phyloP scores from a whole-genome alignment of 2,797 vertebrate species.

The Acestrorhynchus altus region DNA sequence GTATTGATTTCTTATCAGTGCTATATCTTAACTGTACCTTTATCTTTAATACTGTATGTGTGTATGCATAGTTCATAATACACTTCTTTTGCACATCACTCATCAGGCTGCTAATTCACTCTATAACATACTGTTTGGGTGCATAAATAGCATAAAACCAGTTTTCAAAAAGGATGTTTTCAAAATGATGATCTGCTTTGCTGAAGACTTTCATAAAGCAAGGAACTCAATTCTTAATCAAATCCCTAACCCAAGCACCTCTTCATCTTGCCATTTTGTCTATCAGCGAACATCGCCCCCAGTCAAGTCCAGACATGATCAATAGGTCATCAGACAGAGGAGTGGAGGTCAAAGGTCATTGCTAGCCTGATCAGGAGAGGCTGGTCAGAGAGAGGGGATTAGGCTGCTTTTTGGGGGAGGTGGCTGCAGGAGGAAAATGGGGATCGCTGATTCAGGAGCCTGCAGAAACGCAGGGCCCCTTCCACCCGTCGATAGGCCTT shows the following conservation, averaged over 20 bases:
- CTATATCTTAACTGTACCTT: too few relatives aligned
- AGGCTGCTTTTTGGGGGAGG: conserved; percentile 38
- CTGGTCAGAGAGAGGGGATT: conserved; percentile 43
- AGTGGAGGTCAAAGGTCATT: conserved; percentile 64
- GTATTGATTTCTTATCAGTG: too few relatives aligned
- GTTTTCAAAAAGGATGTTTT: too few relatives aligned
- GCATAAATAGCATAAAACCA: too few relatives aligned
- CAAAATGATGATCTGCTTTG: not conserved
- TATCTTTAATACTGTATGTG: too few relatives aligned
- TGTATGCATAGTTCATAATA: too few relatives aligned
- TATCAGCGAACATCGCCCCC: conserved; percentile 35
- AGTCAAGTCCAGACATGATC: conserved; percentile 67
- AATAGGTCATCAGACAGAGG: conserved; percentile 66
- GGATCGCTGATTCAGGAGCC: conserved; percentile 50
- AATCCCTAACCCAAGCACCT: conserved; percentile 35
- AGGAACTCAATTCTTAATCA: not conserved
- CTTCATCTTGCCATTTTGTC: conserved; percentile 33
- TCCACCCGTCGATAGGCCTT: conserved; percentile 47
- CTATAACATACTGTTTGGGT: too few relatives aligned
- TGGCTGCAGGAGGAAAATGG: conserved; percentile 9
- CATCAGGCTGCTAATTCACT: too few relatives aligned
- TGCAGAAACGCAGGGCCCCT: conserved; percentile 41
- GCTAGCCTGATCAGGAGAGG: conserved; percentile 52
- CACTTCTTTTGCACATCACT: too few relatives aligned
- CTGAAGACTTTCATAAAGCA: not conserved